Base-by-base conservation (phyloP, 2,888 invertebrate species). In the Andrena fulva region DNA sequence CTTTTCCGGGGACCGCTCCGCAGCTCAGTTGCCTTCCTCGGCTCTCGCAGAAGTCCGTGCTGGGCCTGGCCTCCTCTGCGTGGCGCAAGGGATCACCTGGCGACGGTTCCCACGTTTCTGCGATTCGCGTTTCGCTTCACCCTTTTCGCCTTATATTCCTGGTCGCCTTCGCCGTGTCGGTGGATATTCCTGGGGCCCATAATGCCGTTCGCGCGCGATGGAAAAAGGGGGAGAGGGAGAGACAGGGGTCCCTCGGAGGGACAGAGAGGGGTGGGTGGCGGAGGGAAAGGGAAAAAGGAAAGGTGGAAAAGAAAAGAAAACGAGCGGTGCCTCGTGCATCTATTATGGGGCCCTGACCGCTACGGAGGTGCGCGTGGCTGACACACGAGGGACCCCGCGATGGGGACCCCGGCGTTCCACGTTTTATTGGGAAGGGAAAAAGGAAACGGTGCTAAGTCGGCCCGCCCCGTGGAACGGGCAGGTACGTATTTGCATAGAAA, bases 51-150 rank as follows among this genome's bases (percentile, higher is more conserved):
- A 87, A 89, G 84, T 89, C 82, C 81, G 81, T 84, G 84, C 78
- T 76, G 54, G 77, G 62, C 35, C 73, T 72, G 80, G 80, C 85
- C 81, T 56, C 59, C 77, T 79, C 64, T 31, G 31, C 63, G 77
- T 69, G 77, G 84, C 69, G 67, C 75, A 74, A 85, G 62, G 86
- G 84, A 93, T 93, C 94, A 94, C 94, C 94, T 94, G 94, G 93
- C 93, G 89, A 89, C 87, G 90, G 92, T 94, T 94, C 94, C 94
- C 94, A 94, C 94, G 94, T 93, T 93, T 92, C 92, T 92, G 92
- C 92, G 90, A 93, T 92, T 92, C 92, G 92, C 91, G 90, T 88
- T 91, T 86, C 85, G 90, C 90, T 91, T 90, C 88, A 90, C 90
- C 89, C 90, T 89, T 89, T 89, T 73, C 80, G 87, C 85, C 86